Percentiles rank a stretch among this genome's conserved stretches.
phyloP scores from a whole-genome alignment of 2,113 vertebrate species.

The Pomatostomus ruficeps region DNA sequence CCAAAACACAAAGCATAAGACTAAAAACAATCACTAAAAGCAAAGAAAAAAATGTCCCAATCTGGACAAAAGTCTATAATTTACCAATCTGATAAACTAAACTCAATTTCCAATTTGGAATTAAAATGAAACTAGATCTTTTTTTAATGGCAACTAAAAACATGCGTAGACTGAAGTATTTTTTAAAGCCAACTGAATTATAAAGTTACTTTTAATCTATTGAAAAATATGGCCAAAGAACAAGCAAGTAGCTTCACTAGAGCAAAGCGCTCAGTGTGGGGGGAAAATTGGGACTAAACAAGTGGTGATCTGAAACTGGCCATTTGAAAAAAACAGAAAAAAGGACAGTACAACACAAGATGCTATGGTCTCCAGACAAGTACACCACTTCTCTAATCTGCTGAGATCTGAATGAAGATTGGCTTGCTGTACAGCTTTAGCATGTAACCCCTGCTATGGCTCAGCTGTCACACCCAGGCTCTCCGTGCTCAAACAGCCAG shows the following conservation, averaged over 20 bases:
- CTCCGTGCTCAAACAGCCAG: not conserved
- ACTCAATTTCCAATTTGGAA: constrained; percentile 97
- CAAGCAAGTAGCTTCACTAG: not conserved
- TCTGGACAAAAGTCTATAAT: constrained; percentile 84
- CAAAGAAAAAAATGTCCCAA: constrained; percentile 73
- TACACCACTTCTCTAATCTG: constrained; percentile 18
- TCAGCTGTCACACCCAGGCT: not conserved
- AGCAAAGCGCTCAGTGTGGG: not conserved
- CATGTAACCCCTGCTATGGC: not conserved
- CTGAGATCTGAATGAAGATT: not conserved
- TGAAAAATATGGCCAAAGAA: not conserved
- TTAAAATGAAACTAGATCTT: constrained; percentile 73
- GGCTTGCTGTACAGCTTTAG: not conserved
- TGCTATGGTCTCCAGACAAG: constrained; percentile 1
- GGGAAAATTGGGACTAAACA: not conserved
- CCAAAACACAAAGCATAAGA: constrained; percentile 60
- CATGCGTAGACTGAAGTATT: not conserved
- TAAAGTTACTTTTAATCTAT: not conserved
- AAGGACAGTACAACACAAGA: constrained; percentile 24
- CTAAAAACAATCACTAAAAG: constrained; percentile 49
- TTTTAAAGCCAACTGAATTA: constrained; percentile 16
- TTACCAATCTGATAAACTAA: constrained; percentile 99
- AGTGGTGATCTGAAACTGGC: constrained; percentile 50
- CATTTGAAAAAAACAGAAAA: not conserved
- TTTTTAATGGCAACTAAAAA: constrained; percentile 63